A percentile compares a stretch with the other conserved stretches of the same genome.
Conservation (phyloP, 1,140 invertebrate genomes). For the Zophobas atratus region DNA sequence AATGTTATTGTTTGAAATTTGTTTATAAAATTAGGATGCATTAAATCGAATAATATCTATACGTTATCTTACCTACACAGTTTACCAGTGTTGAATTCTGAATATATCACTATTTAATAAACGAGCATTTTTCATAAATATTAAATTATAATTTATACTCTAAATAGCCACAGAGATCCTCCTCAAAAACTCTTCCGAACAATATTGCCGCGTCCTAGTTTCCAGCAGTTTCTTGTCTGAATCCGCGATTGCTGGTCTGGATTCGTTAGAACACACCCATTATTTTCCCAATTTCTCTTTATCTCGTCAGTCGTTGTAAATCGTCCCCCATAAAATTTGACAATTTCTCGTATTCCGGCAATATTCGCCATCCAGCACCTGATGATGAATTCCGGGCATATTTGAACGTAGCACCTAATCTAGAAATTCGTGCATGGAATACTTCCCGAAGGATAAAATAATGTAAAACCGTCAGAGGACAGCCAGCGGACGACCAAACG, state of each 20-base stretch:
- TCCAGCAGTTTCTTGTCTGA: not conserved
- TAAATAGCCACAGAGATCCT: no score
- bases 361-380: conserved; percentile 51
- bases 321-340: conserved; percentile 13
- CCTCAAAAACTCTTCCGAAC: no score
- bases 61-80: no score
- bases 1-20: no score
- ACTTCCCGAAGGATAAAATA: conserved; percentile 40
- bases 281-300: conserved; percentile 30
- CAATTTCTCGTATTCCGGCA: conserved; percentile 35
- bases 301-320: conserved; percentile 28
- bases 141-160: no score
- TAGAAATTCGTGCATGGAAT: conserved; percentile 56
- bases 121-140: no score
- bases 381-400: conserved; percentile 57
- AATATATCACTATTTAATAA: no score
- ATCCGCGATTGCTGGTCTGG: conserved; percentile 8
- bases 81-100: no score
- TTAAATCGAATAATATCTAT: no score
- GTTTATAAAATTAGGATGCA: no score
- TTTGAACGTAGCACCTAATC: conserved; percentile 58
- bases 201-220: no score
- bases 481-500: conserved; percentile 36
- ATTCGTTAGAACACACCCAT: conserved; percentile 7
- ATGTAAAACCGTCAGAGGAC: conserved; percentile 37